These are phyloP conservation scores for Petrolisthes manimaculis DNA, from an alignment of 2,888 invertebrate species.

Conservation along the genomic window DNA sequence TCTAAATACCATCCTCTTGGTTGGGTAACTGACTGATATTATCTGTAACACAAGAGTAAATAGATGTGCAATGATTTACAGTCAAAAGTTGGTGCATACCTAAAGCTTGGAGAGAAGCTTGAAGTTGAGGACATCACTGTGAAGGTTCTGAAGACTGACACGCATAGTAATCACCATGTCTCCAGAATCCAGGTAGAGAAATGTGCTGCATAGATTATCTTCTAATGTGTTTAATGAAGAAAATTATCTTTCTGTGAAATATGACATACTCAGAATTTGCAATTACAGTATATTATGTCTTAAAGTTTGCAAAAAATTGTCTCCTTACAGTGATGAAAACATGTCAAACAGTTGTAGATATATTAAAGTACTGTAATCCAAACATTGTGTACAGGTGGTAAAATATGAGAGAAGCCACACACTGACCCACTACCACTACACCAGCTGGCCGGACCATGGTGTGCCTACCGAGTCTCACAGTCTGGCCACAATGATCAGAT, in stretches of 20 bases:
- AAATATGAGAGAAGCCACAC: neutral
- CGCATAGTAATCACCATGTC: constrained; percentile 8
- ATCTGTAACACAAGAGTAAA: neutral
- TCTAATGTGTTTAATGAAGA: neutral
- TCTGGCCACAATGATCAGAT: constrained; percentile 39
- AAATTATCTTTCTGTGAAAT: too few species aligned
- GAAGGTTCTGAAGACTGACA: constrained; percentile 5
- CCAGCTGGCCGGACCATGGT: constrained; percentile 59
- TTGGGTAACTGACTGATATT: neutral
- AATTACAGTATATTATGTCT: too few species aligned
- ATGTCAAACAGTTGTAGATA: too few species aligned
- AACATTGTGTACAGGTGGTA: constrained; percentile 3
- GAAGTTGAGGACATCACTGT: constrained; percentile 12
- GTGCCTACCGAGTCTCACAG: constrained; percentile 45
- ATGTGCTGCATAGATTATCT: neutral
- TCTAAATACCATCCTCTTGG: too few species aligned
- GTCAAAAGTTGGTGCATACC: constrained; percentile 40
- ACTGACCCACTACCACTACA: constrained; percentile 60
- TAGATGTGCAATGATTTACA: neutral
- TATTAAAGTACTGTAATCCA: too few species aligned
- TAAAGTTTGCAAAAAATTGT: too few species aligned
- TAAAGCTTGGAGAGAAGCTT: constrained; percentile 17
- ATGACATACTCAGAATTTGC: too few species aligned
- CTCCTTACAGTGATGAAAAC: too few species aligned
- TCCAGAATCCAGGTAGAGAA: constrained; percentile 35